Evolutionary conservation across 2,888 invertebrate species (phyloP).

Genomic region (Apantesis nais): DNA sequence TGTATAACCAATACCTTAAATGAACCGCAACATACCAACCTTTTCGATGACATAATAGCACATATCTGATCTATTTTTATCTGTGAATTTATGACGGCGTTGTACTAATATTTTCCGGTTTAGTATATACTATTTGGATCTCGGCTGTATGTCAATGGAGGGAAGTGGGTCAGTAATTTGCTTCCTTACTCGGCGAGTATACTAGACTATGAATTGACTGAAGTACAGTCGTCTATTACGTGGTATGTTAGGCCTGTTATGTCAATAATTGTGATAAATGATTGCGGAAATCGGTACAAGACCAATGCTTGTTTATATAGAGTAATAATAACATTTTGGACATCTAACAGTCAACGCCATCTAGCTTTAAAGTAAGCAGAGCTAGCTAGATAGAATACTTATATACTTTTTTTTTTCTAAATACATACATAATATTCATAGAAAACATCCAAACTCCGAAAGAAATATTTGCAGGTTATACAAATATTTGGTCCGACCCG

Average conservation of each 20-base stretch:
- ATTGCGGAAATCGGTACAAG: too few species aligned
- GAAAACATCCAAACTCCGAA: too few species aligned
- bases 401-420: too few species aligned
- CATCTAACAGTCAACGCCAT: too few species aligned
- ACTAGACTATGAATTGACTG: slow-evolving; percentile 27
- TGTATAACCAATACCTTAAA: not conserved
- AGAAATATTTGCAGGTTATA: too few species aligned
- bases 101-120: slow-evolving; percentile 21
- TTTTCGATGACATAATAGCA: slow-evolving; percentile 18
- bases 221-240: slow-evolving; percentile 5
- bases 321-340: too few species aligned
- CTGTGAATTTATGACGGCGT: slow-evolving; percentile 7
- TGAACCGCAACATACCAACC: not conserved
- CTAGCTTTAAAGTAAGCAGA: too few species aligned
- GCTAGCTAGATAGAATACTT: too few species aligned
- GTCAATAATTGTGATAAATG: not conserved
- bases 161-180: slow-evolving; percentile 45
- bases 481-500: too few species aligned
- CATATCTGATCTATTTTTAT: slow-evolving; percentile 11
- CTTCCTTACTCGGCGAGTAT: slow-evolving; percentile 29
- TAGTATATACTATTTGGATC: slow-evolving; percentile 5
- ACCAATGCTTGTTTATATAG: too few species aligned
- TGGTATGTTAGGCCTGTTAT: not conserved
- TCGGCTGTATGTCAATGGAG: slow-evolving; percentile 38
- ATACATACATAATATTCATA: too few species aligned